These are phyloP conservation scores for Rafetus swinhoei DNA, from an alignment of 2,113 vertebrate genomes.

Conservation along the genomic window DNA sequence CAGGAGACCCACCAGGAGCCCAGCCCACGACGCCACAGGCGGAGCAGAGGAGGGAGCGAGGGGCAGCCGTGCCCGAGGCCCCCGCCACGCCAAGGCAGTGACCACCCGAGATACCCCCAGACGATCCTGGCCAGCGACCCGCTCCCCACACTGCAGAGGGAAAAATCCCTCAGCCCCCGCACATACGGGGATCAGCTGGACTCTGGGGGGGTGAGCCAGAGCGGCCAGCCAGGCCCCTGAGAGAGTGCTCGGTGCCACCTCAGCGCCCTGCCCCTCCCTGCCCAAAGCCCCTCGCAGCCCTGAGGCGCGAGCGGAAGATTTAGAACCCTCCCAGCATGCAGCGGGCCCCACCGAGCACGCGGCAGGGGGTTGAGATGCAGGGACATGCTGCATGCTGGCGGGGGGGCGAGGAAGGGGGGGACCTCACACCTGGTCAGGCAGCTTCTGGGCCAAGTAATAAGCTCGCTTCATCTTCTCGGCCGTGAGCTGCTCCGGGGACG, in stretches of 20 bases:
- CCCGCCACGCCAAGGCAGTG: neutral
- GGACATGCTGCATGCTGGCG: neutral
- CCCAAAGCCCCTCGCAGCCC: too few relatives aligned
- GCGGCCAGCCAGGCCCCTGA: neutral
- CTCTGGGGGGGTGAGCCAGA: too few relatives aligned
- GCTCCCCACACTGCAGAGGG: neutral
- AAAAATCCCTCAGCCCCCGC: too few relatives aligned
- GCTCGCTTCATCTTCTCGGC: conserved; percentile 92
- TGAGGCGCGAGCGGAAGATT: too few relatives aligned
- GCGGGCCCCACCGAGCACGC: neutral
- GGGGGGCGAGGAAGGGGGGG: neutral
- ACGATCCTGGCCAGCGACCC: neutral
- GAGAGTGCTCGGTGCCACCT: too few relatives aligned
- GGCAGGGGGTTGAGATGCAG: neutral
- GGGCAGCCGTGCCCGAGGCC: neutral
- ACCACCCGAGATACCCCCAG: neutral
- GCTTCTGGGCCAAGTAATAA: conserved; percentile 87
- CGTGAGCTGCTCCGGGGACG: conserved; percentile 73
- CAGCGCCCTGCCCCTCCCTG: neutral
- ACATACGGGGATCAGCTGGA: too few relatives aligned
- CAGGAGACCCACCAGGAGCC: neutral
- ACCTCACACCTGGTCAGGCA: conserved; percentile 85
- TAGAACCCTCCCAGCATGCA: neutral
- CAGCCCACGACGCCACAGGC: neutral
- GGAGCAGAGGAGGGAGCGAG: neutral